These are phyloP conservation scores for Tympanoctomys barrerae DNA, from an alignment of 2,797 vertebrate genomes.

Conservation along the genomic window DNA sequence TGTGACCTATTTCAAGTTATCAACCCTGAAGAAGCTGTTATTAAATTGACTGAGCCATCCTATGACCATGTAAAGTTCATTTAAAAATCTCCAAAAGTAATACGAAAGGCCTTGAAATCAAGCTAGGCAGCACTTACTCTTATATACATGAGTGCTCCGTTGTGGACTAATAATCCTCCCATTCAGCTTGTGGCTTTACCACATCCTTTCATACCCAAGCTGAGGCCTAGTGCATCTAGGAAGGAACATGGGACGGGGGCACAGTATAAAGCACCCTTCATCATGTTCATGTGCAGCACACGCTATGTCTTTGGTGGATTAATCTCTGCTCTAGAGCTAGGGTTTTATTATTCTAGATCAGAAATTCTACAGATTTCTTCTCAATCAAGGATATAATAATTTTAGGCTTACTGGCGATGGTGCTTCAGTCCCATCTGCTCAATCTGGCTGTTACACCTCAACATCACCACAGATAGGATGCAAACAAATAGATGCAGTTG, in stretches of 20 bases:
- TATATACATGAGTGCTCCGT: not conserved
- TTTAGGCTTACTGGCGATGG: not conserved
- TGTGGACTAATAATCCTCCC: not conserved
- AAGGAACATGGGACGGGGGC: too few species aligned
- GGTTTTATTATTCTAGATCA: not conserved
- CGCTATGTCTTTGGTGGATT: not conserved
- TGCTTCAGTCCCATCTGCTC: not conserved
- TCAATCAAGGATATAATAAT: not conserved
- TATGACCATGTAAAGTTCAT: not conserved
- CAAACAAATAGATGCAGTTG: not conserved
- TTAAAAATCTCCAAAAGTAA: not conserved
- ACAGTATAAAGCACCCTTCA: not conserved
- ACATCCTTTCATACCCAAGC: not conserved
- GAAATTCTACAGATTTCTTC: not conserved
- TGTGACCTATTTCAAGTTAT: not conserved
- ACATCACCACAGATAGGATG: too few species aligned
- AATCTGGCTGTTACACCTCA: not conserved
- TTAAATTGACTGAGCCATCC: not conserved
- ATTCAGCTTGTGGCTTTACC: not conserved
- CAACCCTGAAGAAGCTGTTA: not conserved
- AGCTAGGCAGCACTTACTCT: not conserved
- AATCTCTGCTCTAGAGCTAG: not conserved
- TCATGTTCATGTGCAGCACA: not conserved
- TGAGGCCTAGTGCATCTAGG: not conserved
- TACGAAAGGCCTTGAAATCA: not conserved